Conservation (phyloP, 2,888 invertebrate species). For the Seladonia tumulorum region DNA sequence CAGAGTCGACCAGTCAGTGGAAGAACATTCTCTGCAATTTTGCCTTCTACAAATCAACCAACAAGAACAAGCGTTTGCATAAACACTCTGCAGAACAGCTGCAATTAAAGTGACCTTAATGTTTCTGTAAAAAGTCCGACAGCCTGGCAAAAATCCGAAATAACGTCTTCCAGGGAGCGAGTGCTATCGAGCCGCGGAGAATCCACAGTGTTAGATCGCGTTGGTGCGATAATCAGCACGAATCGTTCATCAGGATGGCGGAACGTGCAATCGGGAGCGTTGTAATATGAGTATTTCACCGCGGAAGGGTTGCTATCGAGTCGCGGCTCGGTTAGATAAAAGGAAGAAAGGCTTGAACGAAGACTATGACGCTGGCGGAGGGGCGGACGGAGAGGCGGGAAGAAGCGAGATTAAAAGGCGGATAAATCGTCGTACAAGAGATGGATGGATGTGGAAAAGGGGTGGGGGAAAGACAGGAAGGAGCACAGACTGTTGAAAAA, state of each 20-base stretch:
- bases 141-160: not conserved
- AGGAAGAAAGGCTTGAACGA: constrained; percentile 17
- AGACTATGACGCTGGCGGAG: not conserved
- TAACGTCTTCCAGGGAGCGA: not conserved
- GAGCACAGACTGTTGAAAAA: not conserved
- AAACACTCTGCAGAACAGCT: not conserved
- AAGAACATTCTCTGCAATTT: too few species aligned
- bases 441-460: constrained; percentile 25
- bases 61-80: too few species aligned
- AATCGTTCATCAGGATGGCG: constrained; percentile 40
- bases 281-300: constrained; percentile 48
- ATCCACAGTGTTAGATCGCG: constrained; percentile 21
- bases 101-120: not conserved
- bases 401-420: constrained; percentile 30
- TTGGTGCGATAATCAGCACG: constrained; percentile 37
- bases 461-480: not conserved
- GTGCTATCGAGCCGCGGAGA: constrained; percentile 6
- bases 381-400: not conserved
- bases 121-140: not conserved
- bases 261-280: constrained; percentile 34
- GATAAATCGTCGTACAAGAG: constrained; percentile 40
- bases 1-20: too few species aligned
- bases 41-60: too few species aligned
- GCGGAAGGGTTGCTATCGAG: constrained; percentile 36
- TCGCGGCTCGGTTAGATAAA: constrained; percentile 42